These are phyloP conservation scores for Aphidius ervi DNA, from an alignment of 1,140 invertebrate genomes.

Conservation along the genomic window DNA sequence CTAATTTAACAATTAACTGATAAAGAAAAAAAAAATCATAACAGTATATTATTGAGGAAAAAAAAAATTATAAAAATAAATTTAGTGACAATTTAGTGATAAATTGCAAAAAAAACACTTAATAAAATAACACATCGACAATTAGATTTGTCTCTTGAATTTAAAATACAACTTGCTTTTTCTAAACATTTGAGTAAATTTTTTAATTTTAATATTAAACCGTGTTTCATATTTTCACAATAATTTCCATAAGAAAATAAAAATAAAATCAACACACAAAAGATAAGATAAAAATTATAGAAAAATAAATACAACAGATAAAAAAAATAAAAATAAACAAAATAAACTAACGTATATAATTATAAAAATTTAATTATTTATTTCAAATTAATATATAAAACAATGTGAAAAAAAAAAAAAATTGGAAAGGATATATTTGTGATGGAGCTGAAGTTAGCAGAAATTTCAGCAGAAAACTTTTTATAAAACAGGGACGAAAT, in stretches of 20 bases:
- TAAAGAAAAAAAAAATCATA: background rate
- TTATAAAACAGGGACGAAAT: no score
- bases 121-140: conserved; percentile 12
- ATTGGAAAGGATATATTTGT: no score
- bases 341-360: conserved; percentile 4
- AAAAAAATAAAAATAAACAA: background rate
- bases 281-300: background rate
- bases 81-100: no score
- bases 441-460: no score
- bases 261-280: background rate
- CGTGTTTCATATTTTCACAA: background rate
- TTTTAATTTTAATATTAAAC: no score
- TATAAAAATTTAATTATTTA: background rate
- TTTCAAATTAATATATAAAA: background rate
- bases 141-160: conserved; percentile 20
- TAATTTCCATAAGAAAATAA: conserved; percentile 14
- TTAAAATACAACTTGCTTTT: conserved; percentile 12
- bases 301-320: background rate
- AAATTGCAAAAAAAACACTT: conserved; percentile 17
- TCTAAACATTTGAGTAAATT: no score
- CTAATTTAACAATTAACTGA: no score
- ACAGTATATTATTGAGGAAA: no score
- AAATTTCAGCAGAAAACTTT: no score
- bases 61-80: no score
- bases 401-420: background rate